Percentiles rank a stretch among this genome's conserved stretches.
Evolutionary conservation across 1,140 invertebrate genomes (phyloP).

Genomic region (Polypedilum vanderplanki): DNA sequence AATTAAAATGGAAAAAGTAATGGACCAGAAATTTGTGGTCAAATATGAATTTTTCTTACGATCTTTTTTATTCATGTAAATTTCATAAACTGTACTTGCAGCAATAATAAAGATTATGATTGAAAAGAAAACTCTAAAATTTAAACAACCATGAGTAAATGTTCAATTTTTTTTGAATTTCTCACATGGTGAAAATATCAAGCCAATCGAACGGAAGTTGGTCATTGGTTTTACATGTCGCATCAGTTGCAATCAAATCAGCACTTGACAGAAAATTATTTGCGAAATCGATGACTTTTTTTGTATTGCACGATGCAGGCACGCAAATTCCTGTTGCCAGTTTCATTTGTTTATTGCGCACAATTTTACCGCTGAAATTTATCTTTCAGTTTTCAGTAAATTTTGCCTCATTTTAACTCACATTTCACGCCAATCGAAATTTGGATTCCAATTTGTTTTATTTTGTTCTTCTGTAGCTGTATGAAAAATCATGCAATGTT

Average conservation of each 20-base stretch:
- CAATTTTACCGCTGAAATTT: background rate
- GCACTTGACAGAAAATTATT: background rate
- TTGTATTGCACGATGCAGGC: background rate
- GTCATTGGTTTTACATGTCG: background rate
- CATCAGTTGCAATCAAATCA: background rate
- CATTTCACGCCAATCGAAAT: background rate
- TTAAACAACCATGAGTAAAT: background rate
- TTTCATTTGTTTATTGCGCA: background rate
- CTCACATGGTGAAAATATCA: background rate
- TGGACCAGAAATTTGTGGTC: too few species aligned
- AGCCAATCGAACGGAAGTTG: background rate
- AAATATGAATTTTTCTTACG: too few species aligned
- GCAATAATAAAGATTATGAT: background rate
- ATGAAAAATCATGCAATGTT: background rate
- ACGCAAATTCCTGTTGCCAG: background rate
- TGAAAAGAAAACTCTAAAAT: background rate
- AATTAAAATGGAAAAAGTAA: too few species aligned
- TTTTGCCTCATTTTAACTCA: background rate
- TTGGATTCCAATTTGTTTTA: background rate
- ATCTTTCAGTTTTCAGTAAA: background rate
- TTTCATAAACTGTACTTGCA: slow-evolving; percentile 27
- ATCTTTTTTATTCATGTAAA: background rate
- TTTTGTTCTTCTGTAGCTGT: background rate
- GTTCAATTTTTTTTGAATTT: background rate
- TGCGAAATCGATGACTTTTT: background rate